phyloP scores from a whole-genome alignment of 1,140 invertebrate genomes.

The Maniola jurtina region DNA sequence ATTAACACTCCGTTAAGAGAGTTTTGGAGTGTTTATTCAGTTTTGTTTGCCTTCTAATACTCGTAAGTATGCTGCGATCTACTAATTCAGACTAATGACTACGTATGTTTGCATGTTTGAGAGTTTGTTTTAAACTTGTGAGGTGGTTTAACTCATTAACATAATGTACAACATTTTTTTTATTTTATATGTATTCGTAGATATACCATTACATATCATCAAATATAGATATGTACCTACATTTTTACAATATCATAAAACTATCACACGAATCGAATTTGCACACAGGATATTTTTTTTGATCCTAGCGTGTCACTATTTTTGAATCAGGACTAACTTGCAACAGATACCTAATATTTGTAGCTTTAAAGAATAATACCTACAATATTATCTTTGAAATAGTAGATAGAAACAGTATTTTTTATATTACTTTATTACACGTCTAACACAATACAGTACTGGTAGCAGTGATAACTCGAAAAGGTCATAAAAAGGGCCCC shows the following conservation, averaged over 20 bases:
- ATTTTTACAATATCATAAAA: no score
- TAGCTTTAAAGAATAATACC: no score
- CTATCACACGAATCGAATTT: no score
- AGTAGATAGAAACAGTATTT: no score
- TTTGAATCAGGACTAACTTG: no score
- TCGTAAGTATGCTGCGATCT: slow-evolving; percentile 18
- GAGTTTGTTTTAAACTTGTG: slow-evolving; percentile 23
- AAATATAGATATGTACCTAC: no score
- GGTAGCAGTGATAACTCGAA: slow-evolving; percentile 54
- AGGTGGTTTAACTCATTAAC: slow-evolving; percentile 23
- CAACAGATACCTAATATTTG: no score
- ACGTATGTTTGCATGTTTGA: slow-evolving; percentile 20
- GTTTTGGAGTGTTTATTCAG: neutral
- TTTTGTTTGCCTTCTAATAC: slow-evolving; percentile 11
- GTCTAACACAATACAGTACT: slow-evolving; percentile 22
- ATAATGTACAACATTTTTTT: slow-evolving; percentile 5
- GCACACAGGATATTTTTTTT: no score
- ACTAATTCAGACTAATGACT: slow-evolving; percentile 37
- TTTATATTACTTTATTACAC: slow-evolving; percentile 3
- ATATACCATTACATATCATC: no score
- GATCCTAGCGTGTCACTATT: no score
- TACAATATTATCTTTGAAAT: no score
- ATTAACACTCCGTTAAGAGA: neutral
- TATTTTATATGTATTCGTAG: neutral
- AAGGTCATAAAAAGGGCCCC: slow-evolving; percentile 55